Evolutionary conservation across 2,888 invertebrate species (phyloP), one percentile per base, ranked within the genome.

Genomic region (Scaptomyza reducta): DNA sequence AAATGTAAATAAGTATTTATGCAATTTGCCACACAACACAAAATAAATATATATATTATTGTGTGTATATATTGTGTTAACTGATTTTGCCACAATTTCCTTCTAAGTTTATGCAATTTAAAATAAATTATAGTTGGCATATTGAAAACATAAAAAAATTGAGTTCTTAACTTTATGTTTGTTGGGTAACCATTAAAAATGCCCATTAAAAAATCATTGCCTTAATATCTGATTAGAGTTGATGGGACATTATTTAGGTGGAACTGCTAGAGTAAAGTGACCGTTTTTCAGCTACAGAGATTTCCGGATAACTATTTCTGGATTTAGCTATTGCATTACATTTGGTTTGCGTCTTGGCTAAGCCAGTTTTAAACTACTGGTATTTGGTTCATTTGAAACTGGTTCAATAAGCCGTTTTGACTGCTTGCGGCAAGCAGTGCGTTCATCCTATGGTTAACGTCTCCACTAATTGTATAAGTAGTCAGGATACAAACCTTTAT

Each of bases 81-180:
- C 49, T 49, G 38, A 58, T 63, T 51, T 11, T 58, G 58, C 31
- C 57, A 49, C 31, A 46, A 10, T 35, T 44, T 35, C 31, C 55
- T 29, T 29, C 38, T 74, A 79, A 75, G 64, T 64, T 46, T 31
- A 49, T 77, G 74, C 69, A 78, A 78, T 74, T 58, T 55, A 62
- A 60, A 74, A 65, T 70, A 65, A 74, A 79, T 14, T 40, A 40
- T 40, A 40, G 16, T 16, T 40, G 40, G 40, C 16, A 10, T 16
- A 74, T 35, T 40, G 7, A 51, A 33, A 54, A 22, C n/a, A 25
- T 11, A 1, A 11, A 22, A 35, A 56, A 11, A 14, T 3, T 31
- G 9, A 14, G 0, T 3, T 2, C 18, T 14, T 14, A 9, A 10
- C 10, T 10, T 40, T 31, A 3, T 16, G 10, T 10, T 47, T 10